Evolutionary conservation across 2,113 vertebrate genomes (phyloP).

Genomic region (Rhinoderma darwinii): DNA sequence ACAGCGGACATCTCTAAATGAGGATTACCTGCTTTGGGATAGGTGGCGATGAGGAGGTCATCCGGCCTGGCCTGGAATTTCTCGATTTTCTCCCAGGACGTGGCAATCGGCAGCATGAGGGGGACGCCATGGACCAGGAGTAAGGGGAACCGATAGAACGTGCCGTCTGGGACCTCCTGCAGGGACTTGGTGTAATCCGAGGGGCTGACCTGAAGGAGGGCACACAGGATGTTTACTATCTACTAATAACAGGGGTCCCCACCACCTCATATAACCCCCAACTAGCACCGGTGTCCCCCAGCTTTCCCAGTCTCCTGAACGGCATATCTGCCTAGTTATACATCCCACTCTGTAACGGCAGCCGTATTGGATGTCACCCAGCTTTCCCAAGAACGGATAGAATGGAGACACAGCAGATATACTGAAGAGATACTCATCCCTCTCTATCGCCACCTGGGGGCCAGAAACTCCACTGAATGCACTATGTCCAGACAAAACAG

Average conservation of each 20-base stretch:
- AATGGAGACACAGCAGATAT: too few species aligned
- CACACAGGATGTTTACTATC: not conserved
- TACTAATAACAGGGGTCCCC: too few species aligned
- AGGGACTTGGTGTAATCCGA: not conserved
- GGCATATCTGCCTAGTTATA: too few species aligned
- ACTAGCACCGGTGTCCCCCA: not conserved
- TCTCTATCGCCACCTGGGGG: too few species aligned
- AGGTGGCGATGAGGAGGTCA: slow-evolving; percentile 80
- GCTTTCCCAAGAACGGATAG: not conserved
- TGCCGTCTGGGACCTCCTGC: not conserved
- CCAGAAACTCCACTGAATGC: too few species aligned
- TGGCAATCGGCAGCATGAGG: slow-evolving; percentile 69
- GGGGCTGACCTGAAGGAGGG: not conserved
- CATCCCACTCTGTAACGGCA: too few species aligned
- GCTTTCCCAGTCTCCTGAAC: not conserved
- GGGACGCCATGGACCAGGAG: slow-evolving; percentile 68
- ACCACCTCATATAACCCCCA: too few species aligned
- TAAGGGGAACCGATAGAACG: slow-evolving; percentile 72
- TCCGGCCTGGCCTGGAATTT: slow-evolving; percentile 74
- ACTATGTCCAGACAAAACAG: too few species aligned
- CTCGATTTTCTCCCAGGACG: slow-evolving; percentile 72
- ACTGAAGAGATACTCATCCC: too few species aligned
- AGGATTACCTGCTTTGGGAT: slow-evolving; percentile 75
- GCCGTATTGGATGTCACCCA: too few species aligned
- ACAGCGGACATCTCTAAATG: not conserved